phyloP scores from a whole-genome alignment of 2,113 vertebrate species.

The Sinocyclocheilus grahami region DNA sequence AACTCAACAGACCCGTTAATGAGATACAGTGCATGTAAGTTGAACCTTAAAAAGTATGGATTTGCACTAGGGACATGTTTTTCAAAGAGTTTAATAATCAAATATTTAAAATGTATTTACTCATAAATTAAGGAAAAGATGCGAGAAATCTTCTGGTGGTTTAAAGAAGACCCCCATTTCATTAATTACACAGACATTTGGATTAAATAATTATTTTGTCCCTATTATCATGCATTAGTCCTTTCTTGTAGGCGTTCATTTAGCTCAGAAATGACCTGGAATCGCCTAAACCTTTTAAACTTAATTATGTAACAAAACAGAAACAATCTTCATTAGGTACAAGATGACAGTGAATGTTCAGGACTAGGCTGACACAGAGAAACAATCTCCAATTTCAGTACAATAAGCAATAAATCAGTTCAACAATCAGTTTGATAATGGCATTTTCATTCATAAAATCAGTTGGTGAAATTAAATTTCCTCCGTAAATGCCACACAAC shows the following conservation, averaged over 20 bases:
- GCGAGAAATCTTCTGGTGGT: background rate
- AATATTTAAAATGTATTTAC: conserved; percentile 19
- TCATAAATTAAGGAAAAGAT: conserved; percentile 11
- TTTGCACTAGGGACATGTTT: conserved; percentile 10
- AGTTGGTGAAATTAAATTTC: conserved; percentile 7
- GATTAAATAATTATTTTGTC: conserved; percentile 32
- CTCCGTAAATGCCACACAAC: background rate
- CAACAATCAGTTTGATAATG: background rate
- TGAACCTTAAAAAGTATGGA: background rate
- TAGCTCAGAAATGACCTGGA: background rate
- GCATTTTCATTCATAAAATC: conserved; percentile 23
- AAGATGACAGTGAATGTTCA: background rate
- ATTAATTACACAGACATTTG: conserved; percentile 32
- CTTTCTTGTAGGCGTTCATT: conserved; percentile 20
- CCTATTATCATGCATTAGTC: conserved; percentile 34
- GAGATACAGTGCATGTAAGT: conserved; percentile 25
- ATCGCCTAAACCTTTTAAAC: background rate
- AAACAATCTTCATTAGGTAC: conserved; percentile 1
- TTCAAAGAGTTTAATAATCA: background rate
- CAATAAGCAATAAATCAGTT: background rate
- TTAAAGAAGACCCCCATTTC: background rate
- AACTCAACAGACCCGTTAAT: conserved; percentile 17
- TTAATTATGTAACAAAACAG: conserved; percentile 23
- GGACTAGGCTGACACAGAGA: background rate
- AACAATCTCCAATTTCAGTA: background rate